phyloP scores from a whole-genome alignment of 2,888 invertebrate genomes.

The Nycteola revayana region DNA sequence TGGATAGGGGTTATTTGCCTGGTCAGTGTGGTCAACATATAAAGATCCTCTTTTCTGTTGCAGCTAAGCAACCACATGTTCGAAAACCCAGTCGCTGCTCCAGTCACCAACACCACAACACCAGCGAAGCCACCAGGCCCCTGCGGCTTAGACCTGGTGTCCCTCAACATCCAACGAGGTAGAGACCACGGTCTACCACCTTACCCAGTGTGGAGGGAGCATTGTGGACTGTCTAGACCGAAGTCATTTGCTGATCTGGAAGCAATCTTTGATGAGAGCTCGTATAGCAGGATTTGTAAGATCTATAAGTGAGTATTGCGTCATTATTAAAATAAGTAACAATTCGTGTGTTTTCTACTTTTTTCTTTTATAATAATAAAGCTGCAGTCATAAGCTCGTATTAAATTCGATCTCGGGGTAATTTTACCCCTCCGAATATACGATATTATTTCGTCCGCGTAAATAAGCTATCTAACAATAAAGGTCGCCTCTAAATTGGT shows the following conservation, averaged over 20 bases:
- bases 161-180: constrained; percentile 94
- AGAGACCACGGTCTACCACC: constrained; percentile 93
- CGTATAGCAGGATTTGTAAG: constrained; percentile 82
- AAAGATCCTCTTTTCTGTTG: too few relatives aligned
- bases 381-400: too few relatives aligned
- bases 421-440: too few relatives aligned
- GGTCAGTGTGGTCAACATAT: too few relatives aligned
- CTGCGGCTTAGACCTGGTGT: constrained; percentile 92
- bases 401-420: too few relatives aligned
- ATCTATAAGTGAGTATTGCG: constrained; percentile 85
- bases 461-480: too few relatives aligned
- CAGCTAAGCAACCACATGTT: constrained; percentile 87
- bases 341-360: too few relatives aligned
- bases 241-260: constrained; percentile 84
- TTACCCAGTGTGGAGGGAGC: constrained; percentile 88
- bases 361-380: too few relatives aligned
- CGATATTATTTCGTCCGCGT: too few relatives aligned
- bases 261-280: constrained; percentile 84
- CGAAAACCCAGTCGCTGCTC: constrained; percentile 66
- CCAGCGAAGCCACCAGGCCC: constrained; percentile 41
- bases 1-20: too few relatives aligned
- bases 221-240: constrained; percentile 86
- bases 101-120: constrained; percentile 37
- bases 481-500: too few relatives aligned
- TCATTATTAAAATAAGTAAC: too few relatives aligned